Evolutionary conservation across 2,888 invertebrate species (phyloP), one percentile per base, ranked within the genome.

Genomic region (Tanaodytes sp.): DNA sequence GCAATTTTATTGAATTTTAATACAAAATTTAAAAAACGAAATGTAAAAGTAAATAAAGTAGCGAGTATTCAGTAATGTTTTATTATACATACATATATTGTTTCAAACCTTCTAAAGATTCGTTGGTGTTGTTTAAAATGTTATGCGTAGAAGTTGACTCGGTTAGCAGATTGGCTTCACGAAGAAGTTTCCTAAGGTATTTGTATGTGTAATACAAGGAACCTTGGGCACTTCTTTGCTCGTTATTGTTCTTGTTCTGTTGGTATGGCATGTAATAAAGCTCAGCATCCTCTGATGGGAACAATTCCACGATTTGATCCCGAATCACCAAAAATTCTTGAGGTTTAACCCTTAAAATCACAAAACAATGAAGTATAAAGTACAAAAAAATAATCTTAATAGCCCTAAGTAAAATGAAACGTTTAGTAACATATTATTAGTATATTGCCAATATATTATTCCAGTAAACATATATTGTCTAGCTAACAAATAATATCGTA

Each of bases 271-370:
- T 15, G n/a, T 45, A 57, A 37, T 37, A 57, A 1, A 57, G 37
- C 5, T 57, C 55, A 27, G 36, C n/a, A 45, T 45, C 45, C 16
- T 57, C 45, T n/a, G 12, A 37, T 33, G 45, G 37, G 18, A 57
- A 57, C 37, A 57, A 36, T 37, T 57, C 55, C 1, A 55, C 15
- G 11, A 55, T 43, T 23, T 55, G 43, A 55, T 43, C 23, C 4
- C 45, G 23, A 9, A 43, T 9, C 16, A 42, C 36, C 5, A 1
- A n/a, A 11, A 54, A 54, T 19, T 30, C 40, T 3, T 23, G n/a
- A 16, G 40, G 14, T 27, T 27, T 42, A 30, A 54, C 31, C 12
- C 54, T 42, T 12, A 31, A 40, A 40, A 27, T 37, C 1, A 33
- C 3, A 33, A 33, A 33, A 3, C 3, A 33, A 9, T n/a, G 5